Conservation (phyloP, 2,888 invertebrate genomes). For the Cyaniris semiargus region DNA sequence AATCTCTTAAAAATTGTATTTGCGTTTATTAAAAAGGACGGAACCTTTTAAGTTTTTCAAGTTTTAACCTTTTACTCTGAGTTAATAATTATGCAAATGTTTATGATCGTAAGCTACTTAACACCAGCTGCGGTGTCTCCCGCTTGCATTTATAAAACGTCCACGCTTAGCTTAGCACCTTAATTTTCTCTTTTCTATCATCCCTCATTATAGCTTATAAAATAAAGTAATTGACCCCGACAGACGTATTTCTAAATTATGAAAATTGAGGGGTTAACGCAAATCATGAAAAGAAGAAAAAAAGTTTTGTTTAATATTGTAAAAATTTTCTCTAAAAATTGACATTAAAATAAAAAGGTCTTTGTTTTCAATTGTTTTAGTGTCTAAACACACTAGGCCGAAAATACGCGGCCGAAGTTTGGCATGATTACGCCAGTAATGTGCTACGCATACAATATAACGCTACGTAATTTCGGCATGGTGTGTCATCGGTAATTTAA, state of each 20-base stretch:
- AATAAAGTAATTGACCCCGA: not conserved
- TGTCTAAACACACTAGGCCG: no score
- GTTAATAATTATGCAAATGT: conserved; percentile 5
- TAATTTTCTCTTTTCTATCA: conserved; percentile 12
- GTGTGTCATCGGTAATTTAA: no score
- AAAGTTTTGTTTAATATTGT: not conserved
- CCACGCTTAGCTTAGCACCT: not conserved
- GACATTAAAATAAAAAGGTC: not conserved
- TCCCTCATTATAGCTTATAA: not conserved
- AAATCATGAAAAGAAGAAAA: not conserved
- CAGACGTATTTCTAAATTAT: not conserved
- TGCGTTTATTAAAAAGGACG: not conserved
- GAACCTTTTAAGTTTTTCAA: not conserved
- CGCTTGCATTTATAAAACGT: not conserved
- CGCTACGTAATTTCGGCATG: no score
- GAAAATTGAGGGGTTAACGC: not conserved
- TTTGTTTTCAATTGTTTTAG: no score
- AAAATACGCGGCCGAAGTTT: no score
- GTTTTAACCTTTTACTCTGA: not conserved
- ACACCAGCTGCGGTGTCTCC: not conserved
- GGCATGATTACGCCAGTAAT: no score
- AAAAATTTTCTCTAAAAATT: not conserved
- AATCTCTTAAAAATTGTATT: not conserved
- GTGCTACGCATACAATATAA: no score
- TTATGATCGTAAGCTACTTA: conserved; percentile 10